Evolutionary conservation across 2,888 invertebrate genomes (phyloP).

Genomic region (Lasioglossum figueresi): DNA sequence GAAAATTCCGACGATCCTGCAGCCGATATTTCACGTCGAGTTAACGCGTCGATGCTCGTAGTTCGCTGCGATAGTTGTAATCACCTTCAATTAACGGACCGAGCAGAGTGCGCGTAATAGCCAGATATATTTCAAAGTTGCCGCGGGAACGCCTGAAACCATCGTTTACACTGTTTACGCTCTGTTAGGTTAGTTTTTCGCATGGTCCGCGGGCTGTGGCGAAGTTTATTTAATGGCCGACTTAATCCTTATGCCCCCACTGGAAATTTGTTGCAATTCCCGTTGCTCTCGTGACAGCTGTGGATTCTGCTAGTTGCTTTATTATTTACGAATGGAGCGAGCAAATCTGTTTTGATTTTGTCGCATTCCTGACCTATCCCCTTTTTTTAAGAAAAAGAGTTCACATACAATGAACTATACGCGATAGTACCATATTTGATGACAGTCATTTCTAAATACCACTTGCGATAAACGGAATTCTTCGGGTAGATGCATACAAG

Average conservation of each 20-base stretch:
- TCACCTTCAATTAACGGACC: constrained; percentile 47
- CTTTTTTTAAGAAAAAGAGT: no score
- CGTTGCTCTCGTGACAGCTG: not conserved
- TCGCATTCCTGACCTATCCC: no score
- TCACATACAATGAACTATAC: no score
- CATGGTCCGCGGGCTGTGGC: not conserved
- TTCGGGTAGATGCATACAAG: not conserved
- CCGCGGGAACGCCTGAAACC: not conserved
- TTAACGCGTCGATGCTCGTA: constrained; percentile 7
- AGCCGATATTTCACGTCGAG: constrained; percentile 36
- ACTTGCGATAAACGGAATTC: no score
- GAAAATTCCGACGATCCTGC: constrained; percentile 1
- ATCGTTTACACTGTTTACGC: not conserved
- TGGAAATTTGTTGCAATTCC: not conserved
- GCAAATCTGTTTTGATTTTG: not conserved
- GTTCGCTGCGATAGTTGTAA: constrained; percentile 26
- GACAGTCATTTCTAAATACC: no score
- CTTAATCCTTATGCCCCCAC: not conserved
- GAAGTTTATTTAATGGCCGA: not conserved
- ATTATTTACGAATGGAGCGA: not conserved
- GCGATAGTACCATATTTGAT: no score
- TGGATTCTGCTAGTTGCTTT: not conserved
- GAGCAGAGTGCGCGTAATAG: constrained; percentile 17
- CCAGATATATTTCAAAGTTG: constrained; percentile 27
- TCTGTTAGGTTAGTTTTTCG: not conserved